Conservation (phyloP, 2,113 vertebrate species). For the Sturnus vulgaris region DNA sequence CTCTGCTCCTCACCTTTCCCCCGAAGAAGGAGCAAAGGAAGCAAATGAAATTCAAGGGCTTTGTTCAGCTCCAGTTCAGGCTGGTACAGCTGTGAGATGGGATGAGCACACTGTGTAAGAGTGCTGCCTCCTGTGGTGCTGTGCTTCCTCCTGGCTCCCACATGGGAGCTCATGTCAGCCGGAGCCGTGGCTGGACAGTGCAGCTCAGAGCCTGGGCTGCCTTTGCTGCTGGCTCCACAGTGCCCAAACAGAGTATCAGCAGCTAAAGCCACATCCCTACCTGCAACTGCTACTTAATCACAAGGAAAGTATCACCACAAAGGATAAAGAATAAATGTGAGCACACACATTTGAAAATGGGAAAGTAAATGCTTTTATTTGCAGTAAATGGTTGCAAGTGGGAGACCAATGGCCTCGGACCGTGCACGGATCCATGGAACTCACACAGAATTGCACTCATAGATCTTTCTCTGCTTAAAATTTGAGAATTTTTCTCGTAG, state of each 20-base stretch:
- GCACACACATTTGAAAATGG: neutral
- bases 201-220: neutral
- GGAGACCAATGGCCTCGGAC: fast-evolving
- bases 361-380: neutral
- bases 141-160: neutral
- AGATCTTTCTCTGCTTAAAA: neutral
- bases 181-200: fast-evolving
- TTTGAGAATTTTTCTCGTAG: constrained; percentile 56
- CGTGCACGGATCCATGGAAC: fast-evolving
- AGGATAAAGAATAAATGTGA: neutral
- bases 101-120: neutral
- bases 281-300: neutral
- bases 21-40: neutral
- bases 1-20: neutral
- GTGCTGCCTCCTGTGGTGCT: fast-evolving
- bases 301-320: neutral
- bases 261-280: neutral
- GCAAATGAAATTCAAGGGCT: neutral
- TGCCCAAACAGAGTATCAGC: neutral
- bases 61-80: neutral
- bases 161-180: neutral
- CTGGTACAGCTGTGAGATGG: neutral
- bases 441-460: neutral
- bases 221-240: neutral
- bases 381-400: neutral